Percentiles rank a stretch among this genome's conserved stretches.
Conservation (phyloP, 2,113 vertebrate genomes). For the Pelvicachromis taeniatus region DNA sequence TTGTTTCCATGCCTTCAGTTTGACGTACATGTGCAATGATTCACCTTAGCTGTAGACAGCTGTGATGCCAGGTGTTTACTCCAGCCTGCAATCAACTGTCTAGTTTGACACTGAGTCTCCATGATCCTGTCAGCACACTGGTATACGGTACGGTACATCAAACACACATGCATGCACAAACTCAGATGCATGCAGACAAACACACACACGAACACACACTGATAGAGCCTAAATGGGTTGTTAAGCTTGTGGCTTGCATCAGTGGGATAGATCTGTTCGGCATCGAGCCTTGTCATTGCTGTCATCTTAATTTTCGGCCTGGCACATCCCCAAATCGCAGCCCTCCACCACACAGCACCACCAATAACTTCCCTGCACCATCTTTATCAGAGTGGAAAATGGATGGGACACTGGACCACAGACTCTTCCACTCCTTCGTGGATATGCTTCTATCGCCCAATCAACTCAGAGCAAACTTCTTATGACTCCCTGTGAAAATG, state of each 20-base stretch:
- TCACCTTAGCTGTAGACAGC: conserved; percentile 46
- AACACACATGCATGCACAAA: not conserved
- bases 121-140: conserved; percentile 45
- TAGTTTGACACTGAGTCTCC: conserved; percentile 45
- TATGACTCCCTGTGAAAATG: conserved; percentile 1
- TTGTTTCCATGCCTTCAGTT: conserved; percentile 8
- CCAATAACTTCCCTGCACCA: not conserved
- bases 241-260: conserved; percentile 42
- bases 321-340: conserved; percentile 1
- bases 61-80: conserved; percentile 50
- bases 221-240: conserved; percentile 24
- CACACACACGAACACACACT: not conserved
- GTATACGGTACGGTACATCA: conserved; percentile 41
- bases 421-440: not conserved
- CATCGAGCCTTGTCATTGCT: conserved; percentile 49
- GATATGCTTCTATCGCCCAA: not conserved
- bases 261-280: conserved; percentile 48
- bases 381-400: conserved; percentile 39
- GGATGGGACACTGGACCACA: conserved; percentile 17
- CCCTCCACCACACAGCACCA: not conserved
- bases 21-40: conserved; percentile 17
- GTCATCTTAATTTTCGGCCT: conserved; percentile 60
- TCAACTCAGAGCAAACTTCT: conserved; percentile 10
- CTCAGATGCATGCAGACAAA: not conserved
- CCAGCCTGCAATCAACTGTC: conserved; percentile 53